phyloP scores from a whole-genome alignment of 2,113 vertebrate genomes.

The Triplophysa rosa region DNA sequence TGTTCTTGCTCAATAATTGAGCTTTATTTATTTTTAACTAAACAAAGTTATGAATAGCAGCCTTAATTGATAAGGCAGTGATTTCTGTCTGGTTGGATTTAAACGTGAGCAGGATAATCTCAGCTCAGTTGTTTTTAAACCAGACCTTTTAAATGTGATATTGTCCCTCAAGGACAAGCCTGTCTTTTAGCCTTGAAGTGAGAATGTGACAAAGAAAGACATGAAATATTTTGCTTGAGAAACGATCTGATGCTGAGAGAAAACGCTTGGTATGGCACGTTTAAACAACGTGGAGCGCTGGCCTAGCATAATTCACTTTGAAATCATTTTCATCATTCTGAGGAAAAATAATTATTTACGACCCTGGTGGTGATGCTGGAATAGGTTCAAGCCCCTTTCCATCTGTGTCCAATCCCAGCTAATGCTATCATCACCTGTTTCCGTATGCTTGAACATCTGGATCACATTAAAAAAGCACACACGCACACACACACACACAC shows the following conservation, averaged over 20 bases:
- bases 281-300: slow-evolving; percentile 55
- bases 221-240: slow-evolving; percentile 46
- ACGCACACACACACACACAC: background rate
- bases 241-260: slow-evolving; percentile 40
- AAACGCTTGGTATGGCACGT: slow-evolving; percentile 48
- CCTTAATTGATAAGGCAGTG: background rate
- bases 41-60: too few relatives aligned
- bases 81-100: background rate
- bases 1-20: too few relatives aligned
- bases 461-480: slow-evolving; percentile 75
- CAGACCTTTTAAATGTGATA: slow-evolving; percentile 33
- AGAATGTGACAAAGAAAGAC: slow-evolving; percentile 32
- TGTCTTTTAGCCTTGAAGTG: slow-evolving; percentile 4
- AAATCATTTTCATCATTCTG: slow-evolving; percentile 65
- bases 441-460: slow-evolving; percentile 86
- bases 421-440: slow-evolving; percentile 95
- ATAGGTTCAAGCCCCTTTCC: slow-evolving; percentile 73
- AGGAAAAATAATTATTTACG: slow-evolving; percentile 68
- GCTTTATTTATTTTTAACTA: too few relatives aligned
- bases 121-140: slow-evolving; percentile 36
- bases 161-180: slow-evolving; percentile 36
- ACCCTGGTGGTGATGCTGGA: slow-evolving; percentile 71
- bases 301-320: slow-evolving; percentile 60
- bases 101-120: slow-evolving; percentile 28
- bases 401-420: slow-evolving; percentile 84